Conservation (phyloP, 2,888 invertebrate species). For the Seira musarum region DNA sequence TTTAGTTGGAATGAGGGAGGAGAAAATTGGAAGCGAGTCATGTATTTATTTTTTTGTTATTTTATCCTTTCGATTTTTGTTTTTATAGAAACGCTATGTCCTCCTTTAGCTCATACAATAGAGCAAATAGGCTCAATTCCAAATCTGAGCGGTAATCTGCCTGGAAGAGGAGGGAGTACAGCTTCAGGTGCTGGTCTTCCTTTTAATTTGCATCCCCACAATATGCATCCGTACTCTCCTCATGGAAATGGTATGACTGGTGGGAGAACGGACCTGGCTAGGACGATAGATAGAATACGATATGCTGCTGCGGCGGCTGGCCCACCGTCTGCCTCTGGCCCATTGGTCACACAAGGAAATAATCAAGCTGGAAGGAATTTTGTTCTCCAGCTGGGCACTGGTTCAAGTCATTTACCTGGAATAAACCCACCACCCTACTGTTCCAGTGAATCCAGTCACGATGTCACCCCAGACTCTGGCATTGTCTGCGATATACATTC, state of each 20-base stretch:
- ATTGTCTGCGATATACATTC: constrained; percentile 70
- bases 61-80: constrained; percentile 58
- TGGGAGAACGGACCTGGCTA: constrained; percentile 69
- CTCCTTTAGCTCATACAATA: constrained; percentile 69
- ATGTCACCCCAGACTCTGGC: constrained; percentile 69
- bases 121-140: constrained; percentile 70
- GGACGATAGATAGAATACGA: constrained; percentile 69
- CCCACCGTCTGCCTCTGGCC: constrained; percentile 61
- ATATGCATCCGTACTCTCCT: constrained; percentile 64
- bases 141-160: constrained; percentile 68
- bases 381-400: constrained; percentile 69
- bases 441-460: constrained; percentile 70
- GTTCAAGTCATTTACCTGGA: constrained; percentile 67
- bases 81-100: constrained; percentile 65
- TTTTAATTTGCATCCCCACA: constrained; percentile 69
- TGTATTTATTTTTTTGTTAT: constrained; percentile 46
- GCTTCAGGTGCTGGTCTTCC: constrained; percentile 60
- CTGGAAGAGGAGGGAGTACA: constrained; percentile 61
- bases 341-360: constrained; percentile 66
- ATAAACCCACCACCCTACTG: constrained; percentile 69
- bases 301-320: constrained; percentile 69
- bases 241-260: constrained; percentile 61
- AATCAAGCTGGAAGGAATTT: constrained; percentile 69
- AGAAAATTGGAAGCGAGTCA: constrained; percentile 15
- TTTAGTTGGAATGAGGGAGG: not conserved